Conservation (phyloP, 2,888 invertebrate species). For the Toxonevra muliebris region DNA sequence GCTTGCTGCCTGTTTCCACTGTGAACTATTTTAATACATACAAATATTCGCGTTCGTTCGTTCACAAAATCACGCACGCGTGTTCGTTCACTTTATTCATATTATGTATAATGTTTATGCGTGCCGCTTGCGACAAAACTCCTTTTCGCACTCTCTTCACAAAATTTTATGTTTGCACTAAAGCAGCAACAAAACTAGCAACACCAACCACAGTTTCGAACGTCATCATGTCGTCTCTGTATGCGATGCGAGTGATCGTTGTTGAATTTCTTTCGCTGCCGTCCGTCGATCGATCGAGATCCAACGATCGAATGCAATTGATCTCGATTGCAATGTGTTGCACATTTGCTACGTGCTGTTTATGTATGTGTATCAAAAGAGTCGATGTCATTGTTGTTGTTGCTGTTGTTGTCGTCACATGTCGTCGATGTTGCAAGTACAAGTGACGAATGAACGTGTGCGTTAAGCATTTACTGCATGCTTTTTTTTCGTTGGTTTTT, state of each 20-base stretch:
- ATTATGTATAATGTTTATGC: background rate
- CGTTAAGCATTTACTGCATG: conserved; percentile 33
- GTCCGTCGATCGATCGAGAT: too few species aligned
- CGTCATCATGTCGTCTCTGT: conserved; percentile 8
- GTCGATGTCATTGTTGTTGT: too few species aligned
- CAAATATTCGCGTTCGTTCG: background rate
- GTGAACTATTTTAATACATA: background rate
- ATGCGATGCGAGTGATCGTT: conserved; percentile 10
- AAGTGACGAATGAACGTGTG: conserved; percentile 36
- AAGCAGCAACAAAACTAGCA: too few species aligned
- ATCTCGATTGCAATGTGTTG: too few species aligned
- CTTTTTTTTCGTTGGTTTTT: background rate
- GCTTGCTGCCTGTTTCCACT: too few species aligned
- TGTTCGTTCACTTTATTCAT: background rate
- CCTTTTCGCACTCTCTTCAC: conserved; percentile 17
- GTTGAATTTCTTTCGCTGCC: background rate
- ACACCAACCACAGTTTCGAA: conserved; percentile 17
- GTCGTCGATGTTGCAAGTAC: background rate
- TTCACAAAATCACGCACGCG: conserved; percentile 6
- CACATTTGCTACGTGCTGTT: too few species aligned
- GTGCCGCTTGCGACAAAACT: conserved; percentile 5
- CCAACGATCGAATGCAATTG: too few species aligned
- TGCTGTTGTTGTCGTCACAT: too few species aligned
- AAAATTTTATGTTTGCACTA: too few species aligned
- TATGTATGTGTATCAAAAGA: too few species aligned